A percentile compares a stretch with the other conserved stretches of the same genome.
Evolutionary conservation across 2,888 invertebrate species (phyloP).

Genomic region (Synanthedon myopaeformis): DNA sequence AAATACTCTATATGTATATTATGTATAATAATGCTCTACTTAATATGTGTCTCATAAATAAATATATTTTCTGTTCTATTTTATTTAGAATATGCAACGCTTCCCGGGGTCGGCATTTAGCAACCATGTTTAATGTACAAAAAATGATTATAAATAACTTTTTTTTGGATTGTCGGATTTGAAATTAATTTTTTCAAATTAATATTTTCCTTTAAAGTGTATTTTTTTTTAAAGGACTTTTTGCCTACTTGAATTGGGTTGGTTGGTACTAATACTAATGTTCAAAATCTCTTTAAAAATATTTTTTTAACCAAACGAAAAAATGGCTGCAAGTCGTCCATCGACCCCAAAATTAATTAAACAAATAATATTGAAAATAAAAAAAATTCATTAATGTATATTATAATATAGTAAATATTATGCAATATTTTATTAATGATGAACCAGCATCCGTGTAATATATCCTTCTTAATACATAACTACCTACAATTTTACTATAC

Average conservation of each 20-base stretch:
- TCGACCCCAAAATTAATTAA: constrained; percentile 10
- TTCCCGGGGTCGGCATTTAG: constrained; percentile 7
- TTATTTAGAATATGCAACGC: constrained; percentile 23
- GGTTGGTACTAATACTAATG: too few species aligned
- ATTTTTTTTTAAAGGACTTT: too few species aligned
- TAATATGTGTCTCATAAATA: neutral
- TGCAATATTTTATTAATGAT: constrained; percentile 8
- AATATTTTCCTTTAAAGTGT: too few species aligned
- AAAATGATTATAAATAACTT: too few species aligned
- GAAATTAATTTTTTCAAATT: too few species aligned
- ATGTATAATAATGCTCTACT: neutral
- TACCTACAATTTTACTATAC: too few species aligned
- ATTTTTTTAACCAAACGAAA: too few species aligned
- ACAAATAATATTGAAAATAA: neutral
- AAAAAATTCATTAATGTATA: neutral
- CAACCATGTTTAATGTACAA: constrained; percentile 6
- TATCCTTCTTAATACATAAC: neutral
- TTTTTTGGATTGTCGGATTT: too few species aligned
- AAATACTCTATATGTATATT: neutral
- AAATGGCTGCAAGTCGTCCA: neutral
- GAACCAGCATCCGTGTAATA: constrained; percentile 17
- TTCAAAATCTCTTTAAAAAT: too few species aligned
- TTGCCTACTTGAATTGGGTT: too few species aligned
- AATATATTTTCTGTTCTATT: constrained; percentile 7
- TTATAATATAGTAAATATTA: constrained; percentile 5